Base-by-base conservation (phyloP, 2,888 invertebrate genomes). In the Noctua comes region DNA sequence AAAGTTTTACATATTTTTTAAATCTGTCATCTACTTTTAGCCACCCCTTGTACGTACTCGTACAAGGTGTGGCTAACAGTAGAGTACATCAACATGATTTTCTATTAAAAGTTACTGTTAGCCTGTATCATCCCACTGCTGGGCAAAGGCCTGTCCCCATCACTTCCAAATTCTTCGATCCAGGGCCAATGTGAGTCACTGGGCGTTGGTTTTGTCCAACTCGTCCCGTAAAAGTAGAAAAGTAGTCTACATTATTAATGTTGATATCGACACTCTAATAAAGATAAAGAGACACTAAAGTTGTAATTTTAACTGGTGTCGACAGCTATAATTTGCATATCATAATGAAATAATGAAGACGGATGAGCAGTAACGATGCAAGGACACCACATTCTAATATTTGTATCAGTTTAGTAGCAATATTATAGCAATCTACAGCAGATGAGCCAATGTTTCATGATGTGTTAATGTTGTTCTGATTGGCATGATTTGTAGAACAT, bases 331-430 rank as follows among this genome's bases (percentile, higher is more conserved):
- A 79, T 59, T 83, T 77, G 43, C 40, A 54, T 57, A 57, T 59
- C 13, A 64, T 79, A 79, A 72, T 69, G 69, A 57, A 36, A 73
- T 68, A 77, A 85, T 85, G 71, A 76, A 86, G 79, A 84, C 40
- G 10, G 48, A 64, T 57, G 62, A 59, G 62, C 27, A 46, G n/a
- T 46, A 43, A 48, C 31, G 51, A 40, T 24, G 36, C 86, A 79
- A 86, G 86, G 86, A 86, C 76, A 68, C 13, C 4, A 51, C 83
- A 54, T 76, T 79, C 86, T 83, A 73, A 86, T 75, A 83, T 86
- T 75, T 78, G 43, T 70, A 46, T 75, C 79, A 79, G 72, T 72
- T 81, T 68, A 85, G 57, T 24, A 18, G 54, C 54, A 80, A 78
- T 62, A 59, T 10, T 73, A 73, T 6, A 68, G 79, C 72, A 70